A percentile compares a stretch with the other conserved stretches of the same genome.
Evolutionary conservation across 2,113 vertebrate genomes (phyloP).

Genomic region (Clarias macrocephalus): DNA sequence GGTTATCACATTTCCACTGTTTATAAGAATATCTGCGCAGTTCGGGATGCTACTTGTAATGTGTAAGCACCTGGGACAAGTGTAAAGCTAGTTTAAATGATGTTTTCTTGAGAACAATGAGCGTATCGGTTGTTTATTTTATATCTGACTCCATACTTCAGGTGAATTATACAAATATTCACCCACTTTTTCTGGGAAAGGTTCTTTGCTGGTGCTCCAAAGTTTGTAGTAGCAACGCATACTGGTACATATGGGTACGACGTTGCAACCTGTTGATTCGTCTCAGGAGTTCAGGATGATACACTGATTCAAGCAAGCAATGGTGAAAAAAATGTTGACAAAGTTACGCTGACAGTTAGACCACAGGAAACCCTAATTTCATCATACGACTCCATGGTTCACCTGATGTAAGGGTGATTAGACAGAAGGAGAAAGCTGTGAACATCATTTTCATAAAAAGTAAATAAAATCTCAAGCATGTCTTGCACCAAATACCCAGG

Average conservation of each 20-base stretch:
- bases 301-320: not conserved
- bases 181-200: not conserved
- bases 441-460: not conserved
- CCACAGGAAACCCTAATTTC: conserved; percentile 35
- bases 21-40: not conserved
- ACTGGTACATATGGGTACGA: too few species aligned
- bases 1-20: not conserved
- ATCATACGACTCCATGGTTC: not conserved
- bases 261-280: not conserved
- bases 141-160: not conserved
- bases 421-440: not conserved
- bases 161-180: not conserved
- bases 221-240: not conserved
- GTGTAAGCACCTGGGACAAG: not conserved
- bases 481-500: not conserved
- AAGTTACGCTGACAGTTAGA: not conserved
- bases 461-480: not conserved
- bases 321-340: too few species aligned
- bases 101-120: not conserved
- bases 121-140: not conserved
- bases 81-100: not conserved
- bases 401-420: not conserved
- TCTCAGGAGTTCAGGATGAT: not conserved
- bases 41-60: not conserved
- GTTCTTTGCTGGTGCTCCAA: not conserved